phyloP scores from a whole-genome alignment of 2,888 invertebrate genomes.

The Teleiodes luculella region DNA sequence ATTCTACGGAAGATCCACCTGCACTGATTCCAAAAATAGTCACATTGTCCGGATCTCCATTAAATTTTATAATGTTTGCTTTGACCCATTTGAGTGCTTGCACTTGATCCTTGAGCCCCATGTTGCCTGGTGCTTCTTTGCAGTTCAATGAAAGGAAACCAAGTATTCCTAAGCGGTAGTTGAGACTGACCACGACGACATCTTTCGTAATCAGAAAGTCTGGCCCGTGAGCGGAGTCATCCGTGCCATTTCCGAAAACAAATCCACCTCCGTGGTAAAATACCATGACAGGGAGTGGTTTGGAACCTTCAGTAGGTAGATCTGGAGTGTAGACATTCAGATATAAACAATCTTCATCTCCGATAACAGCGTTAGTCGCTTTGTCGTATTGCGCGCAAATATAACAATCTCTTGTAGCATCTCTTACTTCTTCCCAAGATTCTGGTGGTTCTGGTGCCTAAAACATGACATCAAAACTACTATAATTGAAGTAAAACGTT shows the following conservation, averaged over 20 bases:
- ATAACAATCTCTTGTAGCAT: slow-evolving; percentile 81
- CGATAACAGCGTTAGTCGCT: slow-evolving; percentile 68
- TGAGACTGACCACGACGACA: slow-evolving; percentile 62
- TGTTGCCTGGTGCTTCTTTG: slow-evolving; percentile 70
- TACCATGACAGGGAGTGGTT: slow-evolving; percentile 62
- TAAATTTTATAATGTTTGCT: slow-evolving; percentile 65
- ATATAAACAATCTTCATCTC: slow-evolving; percentile 82
- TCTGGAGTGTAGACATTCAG: slow-evolving; percentile 83
- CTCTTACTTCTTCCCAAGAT: slow-evolving; percentile 79
- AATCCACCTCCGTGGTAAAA: slow-evolving; percentile 72
- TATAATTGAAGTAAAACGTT: background rate
- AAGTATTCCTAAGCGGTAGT: slow-evolving; percentile 66
- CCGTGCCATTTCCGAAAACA: slow-evolving; percentile 62
- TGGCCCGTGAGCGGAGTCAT: slow-evolving; percentile 55
- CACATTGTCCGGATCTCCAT: slow-evolving; percentile 69
- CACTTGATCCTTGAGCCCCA: slow-evolving; percentile 75
- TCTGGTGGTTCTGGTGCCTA: slow-evolving; percentile 60
- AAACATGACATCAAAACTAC: slow-evolving; percentile 21
- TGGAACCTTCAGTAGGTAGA: slow-evolving; percentile 36
- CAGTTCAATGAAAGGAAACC: slow-evolving; percentile 60
- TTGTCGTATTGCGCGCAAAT: slow-evolving; percentile 81
- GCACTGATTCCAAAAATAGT: slow-evolving; percentile 77
- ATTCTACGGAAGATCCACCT: slow-evolving; percentile 70
- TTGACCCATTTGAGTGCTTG: slow-evolving; percentile 74
- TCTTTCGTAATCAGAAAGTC: slow-evolving; percentile 65